Percentiles rank a stretch among this genome's conserved stretches.
Conservation (phyloP, 2,113 vertebrate genomes). For the Galeopterus variegatus region DNA sequence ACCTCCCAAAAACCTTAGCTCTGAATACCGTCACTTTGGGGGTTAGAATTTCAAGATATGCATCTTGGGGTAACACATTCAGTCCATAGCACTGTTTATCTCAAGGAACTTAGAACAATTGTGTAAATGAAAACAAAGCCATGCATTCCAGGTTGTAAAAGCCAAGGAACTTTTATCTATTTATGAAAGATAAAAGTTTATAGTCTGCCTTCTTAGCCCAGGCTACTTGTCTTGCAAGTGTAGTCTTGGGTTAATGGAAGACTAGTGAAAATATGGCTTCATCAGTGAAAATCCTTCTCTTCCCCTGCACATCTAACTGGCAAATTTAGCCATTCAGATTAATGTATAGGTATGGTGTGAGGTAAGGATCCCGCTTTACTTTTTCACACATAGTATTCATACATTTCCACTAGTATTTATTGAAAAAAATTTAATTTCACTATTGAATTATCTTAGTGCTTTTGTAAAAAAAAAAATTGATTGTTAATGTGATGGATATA, state of each 20-base stretch:
- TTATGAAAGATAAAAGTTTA: no score
- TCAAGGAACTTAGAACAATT: not conserved
- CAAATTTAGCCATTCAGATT: not conserved
- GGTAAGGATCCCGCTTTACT: not conserved
- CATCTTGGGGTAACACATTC: not conserved
- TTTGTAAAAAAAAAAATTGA: not conserved
- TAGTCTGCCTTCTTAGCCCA: not conserved
- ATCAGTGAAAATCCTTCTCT: slow-evolving; percentile 36
- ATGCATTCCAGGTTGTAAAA: not conserved
- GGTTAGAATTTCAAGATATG: not conserved
- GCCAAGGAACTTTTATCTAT: not conserved
- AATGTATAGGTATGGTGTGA: not conserved
- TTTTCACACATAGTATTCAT: not conserved
- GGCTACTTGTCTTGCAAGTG: not conserved
- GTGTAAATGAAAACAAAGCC: not conserved
- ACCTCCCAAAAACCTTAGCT: not conserved
- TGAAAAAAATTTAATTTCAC: not conserved
- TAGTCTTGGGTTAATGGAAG: not conserved
- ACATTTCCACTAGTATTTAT: not conserved
- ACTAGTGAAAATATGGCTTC: not conserved
- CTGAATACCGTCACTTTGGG: not conserved
- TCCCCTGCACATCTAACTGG: not conserved
- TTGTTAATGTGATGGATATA: not conserved
- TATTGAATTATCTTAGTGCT: not conserved
- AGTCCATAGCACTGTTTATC: not conserved